Percentiles rank a stretch among this genome's conserved stretches.
phyloP scores from a whole-genome alignment of 2,113 vertebrate genomes.

The Lepisosteus oculatus region DNA sequence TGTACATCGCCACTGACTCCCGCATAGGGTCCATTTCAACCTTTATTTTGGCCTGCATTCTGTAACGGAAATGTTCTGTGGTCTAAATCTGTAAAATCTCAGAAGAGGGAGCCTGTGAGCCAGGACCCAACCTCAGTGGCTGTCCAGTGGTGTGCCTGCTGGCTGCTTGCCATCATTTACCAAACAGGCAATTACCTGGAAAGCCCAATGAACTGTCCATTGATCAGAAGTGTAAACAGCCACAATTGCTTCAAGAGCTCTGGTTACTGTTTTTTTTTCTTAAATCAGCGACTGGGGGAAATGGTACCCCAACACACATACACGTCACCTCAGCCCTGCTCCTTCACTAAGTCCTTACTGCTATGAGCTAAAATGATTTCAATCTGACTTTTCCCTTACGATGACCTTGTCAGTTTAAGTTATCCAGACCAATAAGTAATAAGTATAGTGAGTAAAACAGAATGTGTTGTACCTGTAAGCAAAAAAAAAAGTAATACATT shows the following conservation, averaged over 20 bases:
- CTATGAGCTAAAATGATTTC: too few species aligned
- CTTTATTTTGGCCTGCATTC: too few species aligned
- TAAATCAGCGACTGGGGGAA: slow-evolving; percentile 61
- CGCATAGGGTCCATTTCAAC: too few species aligned
- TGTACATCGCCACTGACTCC: too few species aligned
- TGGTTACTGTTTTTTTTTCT: slow-evolving; percentile 47
- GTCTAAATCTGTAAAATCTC: too few species aligned
- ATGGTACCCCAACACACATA: slow-evolving; percentile 35
- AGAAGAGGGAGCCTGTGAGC: slow-evolving; percentile 10
- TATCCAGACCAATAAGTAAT: not conserved
- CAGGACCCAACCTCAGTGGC: slow-evolving; percentile 4
- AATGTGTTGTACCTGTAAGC: too few species aligned
- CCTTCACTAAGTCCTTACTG: slow-evolving; percentile 32
- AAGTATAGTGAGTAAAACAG: too few species aligned
- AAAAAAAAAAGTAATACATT: not conserved
- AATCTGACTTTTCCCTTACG: too few species aligned
- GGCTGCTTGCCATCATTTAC: slow-evolving; percentile 37
- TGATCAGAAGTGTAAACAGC: slow-evolving; percentile 60
- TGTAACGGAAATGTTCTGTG: too few species aligned
- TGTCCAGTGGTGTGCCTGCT: slow-evolving; percentile 29
- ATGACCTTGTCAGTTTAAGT: not conserved
- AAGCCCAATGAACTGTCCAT: slow-evolving; percentile 52
- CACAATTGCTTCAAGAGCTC: slow-evolving; percentile 47
- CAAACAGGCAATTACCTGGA: slow-evolving; percentile 60
- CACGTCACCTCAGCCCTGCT: slow-evolving; percentile 32